A percentile compares a stretch with the other conserved stretches of the same genome.
phyloP scores from a whole-genome alignment of 2,113 vertebrate genomes.

The Calidris pugnax region DNA sequence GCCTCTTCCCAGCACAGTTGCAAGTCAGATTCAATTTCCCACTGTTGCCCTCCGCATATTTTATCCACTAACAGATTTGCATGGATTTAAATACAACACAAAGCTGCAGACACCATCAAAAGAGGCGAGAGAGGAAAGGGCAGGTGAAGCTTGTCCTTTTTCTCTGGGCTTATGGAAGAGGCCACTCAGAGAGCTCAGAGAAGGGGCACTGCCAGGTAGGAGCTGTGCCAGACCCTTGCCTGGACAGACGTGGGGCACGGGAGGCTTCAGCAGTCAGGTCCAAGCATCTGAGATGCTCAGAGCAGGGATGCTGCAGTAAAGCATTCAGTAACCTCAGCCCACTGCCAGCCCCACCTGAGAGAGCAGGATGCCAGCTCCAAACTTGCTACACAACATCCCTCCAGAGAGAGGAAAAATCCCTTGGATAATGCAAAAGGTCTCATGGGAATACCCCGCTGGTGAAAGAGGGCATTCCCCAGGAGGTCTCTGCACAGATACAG shows the following conservation, averaged over 20 bases:
- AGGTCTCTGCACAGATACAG: not conserved
- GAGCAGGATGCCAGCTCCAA: not conserved
- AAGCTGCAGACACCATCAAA: not conserved
- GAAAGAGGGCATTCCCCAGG: not conserved
- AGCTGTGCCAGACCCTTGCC: not conserved
- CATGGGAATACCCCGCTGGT: not conserved
- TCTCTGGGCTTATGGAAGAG: not conserved
- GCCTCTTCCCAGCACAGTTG: not conserved
- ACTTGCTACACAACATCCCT: not conserved
- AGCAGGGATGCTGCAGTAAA: not conserved
- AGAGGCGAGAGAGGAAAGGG: not conserved
- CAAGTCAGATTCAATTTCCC: not conserved
- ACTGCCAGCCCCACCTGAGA: not conserved
- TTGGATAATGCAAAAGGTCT: not conserved
- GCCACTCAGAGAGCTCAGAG: not conserved
- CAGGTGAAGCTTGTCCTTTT: not conserved
- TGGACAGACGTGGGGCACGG: not conserved
- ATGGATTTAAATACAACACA: conserved; percentile 10
- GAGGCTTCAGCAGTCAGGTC: not conserved
- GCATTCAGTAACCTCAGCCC: not conserved
- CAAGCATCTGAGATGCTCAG: not conserved
- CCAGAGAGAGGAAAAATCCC: not conserved
- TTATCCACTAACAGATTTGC: not conserved
- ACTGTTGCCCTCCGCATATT: not conserved
- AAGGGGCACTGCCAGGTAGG: not conserved